Evolutionary conservation across 2,113 vertebrate genomes (phyloP), one percentile per base, ranked within the genome.

Genomic region (Corythaeola cristata): DNA sequence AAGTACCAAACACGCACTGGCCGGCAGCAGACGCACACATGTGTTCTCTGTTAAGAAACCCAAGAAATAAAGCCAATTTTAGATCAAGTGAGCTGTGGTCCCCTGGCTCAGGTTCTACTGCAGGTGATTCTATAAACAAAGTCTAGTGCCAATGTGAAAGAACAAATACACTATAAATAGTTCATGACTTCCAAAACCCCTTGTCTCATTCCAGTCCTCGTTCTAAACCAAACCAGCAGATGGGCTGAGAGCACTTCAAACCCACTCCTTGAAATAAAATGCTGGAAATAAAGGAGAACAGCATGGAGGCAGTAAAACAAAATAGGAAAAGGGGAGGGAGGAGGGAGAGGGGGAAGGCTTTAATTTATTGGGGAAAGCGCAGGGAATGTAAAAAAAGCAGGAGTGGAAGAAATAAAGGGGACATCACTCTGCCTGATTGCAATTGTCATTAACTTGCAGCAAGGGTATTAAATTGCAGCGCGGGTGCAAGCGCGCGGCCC

Each of bases 111-210:
- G 86, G 66, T 93, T 97, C 92, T 97, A 58, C 80, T 95, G 94
- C 92, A 95, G 92, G 94, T 95, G 92, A 96, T 95, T 93, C 95
- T 92, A 94, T 77, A 97, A 96, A 95, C 96, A 96, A 97, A 92
- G 91, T 95, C 95, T 80, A 93, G 91, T 85, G 93, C 89, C 95
- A 97, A 92, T 77, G 95, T 89, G 92, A 96, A 97, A 96, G 94
- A 97, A 96, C 95, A 97, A 97, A 97, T 95, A 93, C 17, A 23
- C 91, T 97, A 96, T 97, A 96, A 97, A 97, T 96, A 96, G 94
- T 81, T 93, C 93, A 81, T 56, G 92, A 85, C 92, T 96, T 97
- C 92, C 91, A 97, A 95, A 94, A 60, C 73, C 73, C 88, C 90
- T 89, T 45, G 67, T 94, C 85, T 96, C 85, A 59, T 95, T 97